phyloP scores from a whole-genome alignment of 2,113 vertebrate species.

The Polypterus bichir region DNA sequence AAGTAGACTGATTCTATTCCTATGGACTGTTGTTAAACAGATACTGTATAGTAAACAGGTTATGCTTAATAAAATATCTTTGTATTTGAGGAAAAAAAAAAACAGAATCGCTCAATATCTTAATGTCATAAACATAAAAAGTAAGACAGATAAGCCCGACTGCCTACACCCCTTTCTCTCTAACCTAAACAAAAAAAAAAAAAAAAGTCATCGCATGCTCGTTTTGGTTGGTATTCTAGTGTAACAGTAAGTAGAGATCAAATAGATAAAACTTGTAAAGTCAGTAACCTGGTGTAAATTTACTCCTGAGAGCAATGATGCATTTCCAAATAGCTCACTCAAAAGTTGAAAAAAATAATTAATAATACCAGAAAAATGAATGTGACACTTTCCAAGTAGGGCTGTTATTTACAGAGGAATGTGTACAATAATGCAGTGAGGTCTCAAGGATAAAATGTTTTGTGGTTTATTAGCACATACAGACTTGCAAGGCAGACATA shows the following conservation, averaged over 20 bases:
- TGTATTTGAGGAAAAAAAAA: no score
- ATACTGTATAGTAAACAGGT: no score
- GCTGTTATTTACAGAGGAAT: neutral
- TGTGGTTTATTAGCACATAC: neutral
- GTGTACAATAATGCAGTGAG: neutral
- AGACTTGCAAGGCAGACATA: constrained; percentile 1
- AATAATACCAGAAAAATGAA: constrained; percentile 5
- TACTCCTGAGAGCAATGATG: constrained; percentile 24
- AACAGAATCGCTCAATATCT: no score
- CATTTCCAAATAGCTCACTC: constrained; percentile 16
- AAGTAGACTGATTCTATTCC: no score
- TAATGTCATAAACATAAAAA: no score
- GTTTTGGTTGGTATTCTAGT: no score
- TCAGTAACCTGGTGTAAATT: constrained; percentile 28
- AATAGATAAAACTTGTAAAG: constrained; percentile 19
- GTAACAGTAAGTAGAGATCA: constrained; percentile 1
- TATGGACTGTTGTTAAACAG: no score
- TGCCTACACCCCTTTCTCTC: no score
- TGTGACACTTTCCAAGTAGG: constrained; percentile 1
- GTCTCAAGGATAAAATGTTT: neutral
- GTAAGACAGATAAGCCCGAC: no score
- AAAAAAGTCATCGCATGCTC: no score
- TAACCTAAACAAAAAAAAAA: no score
- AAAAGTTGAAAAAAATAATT: constrained; percentile 14
- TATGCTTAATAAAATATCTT: no score